These are phyloP conservation scores for Orientallactaga sibirica DNA, from an alignment of 2,797 vertebrate genomes.

Conservation along the genomic window DNA sequence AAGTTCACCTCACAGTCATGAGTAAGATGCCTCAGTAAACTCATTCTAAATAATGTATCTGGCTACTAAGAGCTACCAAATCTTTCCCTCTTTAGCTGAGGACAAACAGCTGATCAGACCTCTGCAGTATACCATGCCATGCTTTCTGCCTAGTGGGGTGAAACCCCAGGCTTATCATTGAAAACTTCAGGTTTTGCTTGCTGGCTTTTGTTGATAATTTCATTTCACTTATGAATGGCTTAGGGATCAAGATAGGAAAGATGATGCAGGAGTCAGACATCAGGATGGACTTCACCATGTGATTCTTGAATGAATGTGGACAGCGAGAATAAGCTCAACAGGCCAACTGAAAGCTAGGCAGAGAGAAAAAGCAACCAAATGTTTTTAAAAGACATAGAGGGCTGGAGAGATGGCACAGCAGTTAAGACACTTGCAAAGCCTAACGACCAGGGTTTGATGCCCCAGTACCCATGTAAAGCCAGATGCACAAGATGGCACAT, in stretches of 20 bases:
- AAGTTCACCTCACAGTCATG: background rate
- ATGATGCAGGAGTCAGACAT: background rate
- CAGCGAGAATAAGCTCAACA: background rate
- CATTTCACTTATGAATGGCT: background rate
- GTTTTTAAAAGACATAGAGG: background rate
- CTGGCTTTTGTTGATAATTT: background rate
- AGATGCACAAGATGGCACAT: too few species aligned
- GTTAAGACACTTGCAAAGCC: too few species aligned
- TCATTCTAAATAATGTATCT: background rate
- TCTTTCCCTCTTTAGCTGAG: background rate
- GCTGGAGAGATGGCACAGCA: too few species aligned
- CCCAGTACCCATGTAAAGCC: too few species aligned
- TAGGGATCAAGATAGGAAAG: background rate
- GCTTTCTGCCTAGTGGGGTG: background rate
- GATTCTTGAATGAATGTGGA: background rate
- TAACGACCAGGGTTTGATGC: too few species aligned
- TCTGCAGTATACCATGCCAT: background rate
- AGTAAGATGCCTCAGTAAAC: conserved; percentile 17
- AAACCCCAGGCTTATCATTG: background rate
- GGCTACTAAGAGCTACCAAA: background rate
- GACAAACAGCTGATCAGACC: background rate
- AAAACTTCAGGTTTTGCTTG: background rate
- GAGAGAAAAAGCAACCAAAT: background rate
- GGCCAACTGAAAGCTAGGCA: background rate
- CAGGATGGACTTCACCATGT: background rate